Base-by-base conservation (phyloP, 2,888 invertebrate species). In the Temnothorax rugatulus region DNA sequence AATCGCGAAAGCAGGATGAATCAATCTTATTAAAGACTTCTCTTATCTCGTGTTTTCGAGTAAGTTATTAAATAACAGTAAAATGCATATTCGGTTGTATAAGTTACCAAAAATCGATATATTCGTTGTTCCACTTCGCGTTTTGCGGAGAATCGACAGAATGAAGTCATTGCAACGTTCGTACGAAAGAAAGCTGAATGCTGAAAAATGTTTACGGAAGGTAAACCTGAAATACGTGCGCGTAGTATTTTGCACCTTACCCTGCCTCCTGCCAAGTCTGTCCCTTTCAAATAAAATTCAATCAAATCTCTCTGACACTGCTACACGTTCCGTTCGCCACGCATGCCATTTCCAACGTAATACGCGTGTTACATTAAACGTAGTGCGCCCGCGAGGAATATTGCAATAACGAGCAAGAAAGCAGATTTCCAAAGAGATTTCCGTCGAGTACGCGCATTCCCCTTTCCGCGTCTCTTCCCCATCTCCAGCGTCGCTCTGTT, bases 331-430 rank as follows among this genome's bases (percentile, higher is more conserved):
- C 41, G 68, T 54, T 29, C 15, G 15, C 34, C 57, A 47, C 11
- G 59, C 59, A 34, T 41, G 18, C 15, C 71, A 47, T 81, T 81
- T 81, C 34, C 34, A 13, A 59, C 38, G 47, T 79, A 71, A 79
- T 71, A 59, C 52, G 38, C 59, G 38, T 21, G 79, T 47, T 83
- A 82, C 61, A 76, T 86, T 86, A 86, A 86, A 74, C 82, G 82
- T 68, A 54, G 29, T 52, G 29, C 66, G 25, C 63, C 66, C 41
- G 52, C 73, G 73, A 76, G 50, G n/a, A 71, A 63, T 84, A 54
- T 61, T 85, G 54, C 54, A 74, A 81, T 85, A 81, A 81, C 59
- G 50, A 85, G 79, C 52, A 68, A 74, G 34, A 52, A 86, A 77
- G 68, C 68, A 44, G 38, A 57, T 52, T 73, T 73, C 73, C 66